Conservation (phyloP, 2,797 vertebrate genomes). For the Oreochromis grahami region DNA sequence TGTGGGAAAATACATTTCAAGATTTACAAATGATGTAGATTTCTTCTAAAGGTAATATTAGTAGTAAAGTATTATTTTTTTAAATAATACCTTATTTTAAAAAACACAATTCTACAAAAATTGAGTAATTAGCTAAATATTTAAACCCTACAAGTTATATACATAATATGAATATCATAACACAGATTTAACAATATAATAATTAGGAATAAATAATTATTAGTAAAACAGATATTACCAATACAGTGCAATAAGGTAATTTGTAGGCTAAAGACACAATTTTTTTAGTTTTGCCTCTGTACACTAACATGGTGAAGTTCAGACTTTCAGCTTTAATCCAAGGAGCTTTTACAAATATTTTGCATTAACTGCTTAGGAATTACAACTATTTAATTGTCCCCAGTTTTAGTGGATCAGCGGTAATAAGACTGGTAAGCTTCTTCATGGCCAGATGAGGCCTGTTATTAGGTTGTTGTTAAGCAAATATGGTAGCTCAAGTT, state of each 20-base stretch:
- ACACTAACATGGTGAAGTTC: neutral
- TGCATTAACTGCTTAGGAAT: neutral
- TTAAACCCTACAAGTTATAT: neutral
- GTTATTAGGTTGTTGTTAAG: neutral
- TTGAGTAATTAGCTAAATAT: neutral
- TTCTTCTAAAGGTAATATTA: neutral
- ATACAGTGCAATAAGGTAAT: neutral
- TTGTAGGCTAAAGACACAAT: neutral
- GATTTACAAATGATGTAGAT: neutral
- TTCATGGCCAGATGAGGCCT: neutral
- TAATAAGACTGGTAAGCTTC: neutral
- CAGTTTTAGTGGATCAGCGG: neutral
- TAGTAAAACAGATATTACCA: neutral
- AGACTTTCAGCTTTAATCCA: neutral
- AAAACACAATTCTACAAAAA: neutral
- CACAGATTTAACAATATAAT: neutral
- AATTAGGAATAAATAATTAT: neutral
- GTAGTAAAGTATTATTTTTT: neutral
- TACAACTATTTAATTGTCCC: neutral
- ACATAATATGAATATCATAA: neutral
- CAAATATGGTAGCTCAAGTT: neutral
- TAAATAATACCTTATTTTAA: accelerated
- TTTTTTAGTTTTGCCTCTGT: neutral
- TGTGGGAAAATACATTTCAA: neutral
- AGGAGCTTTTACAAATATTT: neutral